A percentile compares a stretch with the other conserved stretches of the same genome.
Conservation (phyloP, 2,797 vertebrate species). For the Amazona finschi region DNA sequence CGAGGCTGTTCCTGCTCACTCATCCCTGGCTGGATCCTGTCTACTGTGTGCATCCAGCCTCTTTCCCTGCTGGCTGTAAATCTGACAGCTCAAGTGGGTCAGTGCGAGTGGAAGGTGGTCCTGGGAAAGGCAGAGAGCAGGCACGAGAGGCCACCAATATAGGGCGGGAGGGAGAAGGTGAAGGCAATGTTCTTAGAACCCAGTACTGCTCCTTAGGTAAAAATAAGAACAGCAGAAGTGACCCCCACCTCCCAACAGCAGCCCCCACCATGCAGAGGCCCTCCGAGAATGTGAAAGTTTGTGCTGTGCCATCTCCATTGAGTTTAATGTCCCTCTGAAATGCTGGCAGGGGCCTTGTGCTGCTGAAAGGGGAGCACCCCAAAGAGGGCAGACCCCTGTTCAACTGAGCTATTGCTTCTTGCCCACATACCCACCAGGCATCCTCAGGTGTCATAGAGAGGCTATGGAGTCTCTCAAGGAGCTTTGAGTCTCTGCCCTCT, state of each 20-base stretch:
- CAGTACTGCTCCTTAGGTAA: not conserved
- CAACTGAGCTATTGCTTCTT: not conserved
- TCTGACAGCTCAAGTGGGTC: slow-evolving; percentile 13
- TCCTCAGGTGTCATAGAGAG: not conserved
- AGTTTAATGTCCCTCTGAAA: not conserved
- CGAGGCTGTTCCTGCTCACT: not conserved
- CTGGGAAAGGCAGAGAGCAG: not conserved
- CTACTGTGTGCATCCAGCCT: not conserved
- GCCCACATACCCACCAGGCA: not conserved
- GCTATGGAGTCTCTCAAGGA: not conserved
- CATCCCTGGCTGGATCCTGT: not conserved
- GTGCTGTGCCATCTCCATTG: not conserved
- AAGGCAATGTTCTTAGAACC: not conserved
- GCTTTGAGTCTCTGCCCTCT: not conserved
- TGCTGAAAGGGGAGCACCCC: not conserved
- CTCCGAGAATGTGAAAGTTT: fast-evolving
- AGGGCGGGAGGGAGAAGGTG: not conserved
- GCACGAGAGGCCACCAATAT: not conserved
- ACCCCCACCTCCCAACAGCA: not conserved
- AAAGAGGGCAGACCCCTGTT: not conserved
- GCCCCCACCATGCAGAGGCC: fast-evolving
- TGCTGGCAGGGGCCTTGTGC: not conserved
- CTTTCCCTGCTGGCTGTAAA: not conserved
- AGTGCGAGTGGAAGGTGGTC: not conserved
- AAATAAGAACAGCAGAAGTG: not conserved